phyloP scores from a whole-genome alignment of 92 coral and sea anemone species.

The Palythoa grandiflora region DNA sequence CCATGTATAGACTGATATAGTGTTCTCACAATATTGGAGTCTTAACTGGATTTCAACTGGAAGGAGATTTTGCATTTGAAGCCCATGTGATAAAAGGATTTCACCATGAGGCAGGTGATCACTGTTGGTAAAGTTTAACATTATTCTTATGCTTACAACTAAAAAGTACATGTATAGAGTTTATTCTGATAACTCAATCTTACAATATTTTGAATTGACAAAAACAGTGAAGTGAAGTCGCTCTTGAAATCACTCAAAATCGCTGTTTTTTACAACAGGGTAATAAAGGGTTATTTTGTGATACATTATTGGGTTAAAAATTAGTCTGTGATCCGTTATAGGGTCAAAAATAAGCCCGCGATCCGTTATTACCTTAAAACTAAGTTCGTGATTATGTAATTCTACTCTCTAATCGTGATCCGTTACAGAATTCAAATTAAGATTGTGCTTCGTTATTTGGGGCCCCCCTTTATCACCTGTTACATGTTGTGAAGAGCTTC shows the following conservation, averaged over 20 bases:
- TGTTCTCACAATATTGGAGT: constrained; percentile 4
- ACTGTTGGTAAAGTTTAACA: not conserved
- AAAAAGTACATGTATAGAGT: too few species aligned
- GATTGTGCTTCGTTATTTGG: too few species aligned
- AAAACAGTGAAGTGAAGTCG: not conserved
- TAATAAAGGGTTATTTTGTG: too few species aligned
- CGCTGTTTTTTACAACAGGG: not conserved
- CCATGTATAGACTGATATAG: not conserved
- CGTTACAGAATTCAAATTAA: too few species aligned
- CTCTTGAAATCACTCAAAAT: not conserved
- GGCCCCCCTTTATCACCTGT: too few species aligned
- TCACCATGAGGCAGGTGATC: constrained; percentile 18
- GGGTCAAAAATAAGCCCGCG: too few species aligned
- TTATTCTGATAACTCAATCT: not conserved
- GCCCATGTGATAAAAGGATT: constrained; percentile 7
- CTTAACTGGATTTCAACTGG: not conserved
- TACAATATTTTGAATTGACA: not conserved
- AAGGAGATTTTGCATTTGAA: constrained; percentile 11
- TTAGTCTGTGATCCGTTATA: too few species aligned
- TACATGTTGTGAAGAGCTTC: not conserved
- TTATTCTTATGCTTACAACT: not conserved
- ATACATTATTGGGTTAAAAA: too few species aligned
- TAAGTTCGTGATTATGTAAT: too few species aligned
- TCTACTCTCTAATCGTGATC: too few species aligned
- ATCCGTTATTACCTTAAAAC: too few species aligned